Evolutionary conservation across 2,888 invertebrate species (phyloP).

Genomic region (Conops quadrifasciatus): DNA sequence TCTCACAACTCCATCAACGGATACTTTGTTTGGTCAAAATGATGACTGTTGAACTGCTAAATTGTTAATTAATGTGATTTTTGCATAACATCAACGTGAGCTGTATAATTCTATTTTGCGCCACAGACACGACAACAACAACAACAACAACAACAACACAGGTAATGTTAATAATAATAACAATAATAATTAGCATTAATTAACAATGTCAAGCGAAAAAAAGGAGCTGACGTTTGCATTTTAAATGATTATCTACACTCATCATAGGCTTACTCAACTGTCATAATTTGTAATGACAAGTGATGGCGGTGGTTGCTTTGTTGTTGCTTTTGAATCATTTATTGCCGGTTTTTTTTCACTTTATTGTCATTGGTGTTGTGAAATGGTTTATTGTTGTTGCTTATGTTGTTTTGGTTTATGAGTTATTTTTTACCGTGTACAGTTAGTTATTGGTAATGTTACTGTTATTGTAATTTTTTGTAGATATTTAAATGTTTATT

Average conservation of each 20-base stretch:
- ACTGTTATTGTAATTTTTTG: background rate
- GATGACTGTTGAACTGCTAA: conserved; percentile 5
- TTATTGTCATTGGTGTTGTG: conserved; percentile 5
- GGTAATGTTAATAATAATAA: conserved; percentile 25
- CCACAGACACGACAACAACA: conserved; percentile 3
- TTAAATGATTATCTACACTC: conserved; percentile 46
- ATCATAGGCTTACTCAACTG: conserved; percentile 42
- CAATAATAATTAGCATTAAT: conserved; percentile 53
- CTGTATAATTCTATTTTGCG: no score
- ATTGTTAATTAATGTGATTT: conserved; percentile 22
- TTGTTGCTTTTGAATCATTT: conserved; percentile 32
- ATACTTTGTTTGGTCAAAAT: conserved; percentile 26
- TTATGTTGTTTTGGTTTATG: conserved; percentile 39
- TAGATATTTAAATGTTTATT: no score
- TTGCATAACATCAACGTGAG: conserved; percentile 10
- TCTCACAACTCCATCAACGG: conserved; percentile 8
- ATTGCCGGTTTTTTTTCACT: background rate
- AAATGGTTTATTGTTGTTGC: conserved; percentile 10
- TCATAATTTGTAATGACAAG: background rate
- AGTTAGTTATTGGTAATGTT: background rate
- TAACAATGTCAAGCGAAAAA: conserved; percentile 55
- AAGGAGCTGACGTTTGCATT: conserved; percentile 49
- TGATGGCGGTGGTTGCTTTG: conserved; percentile 43
- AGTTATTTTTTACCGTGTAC: background rate
- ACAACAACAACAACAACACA: conserved; percentile 3